phyloP scores from a whole-genome alignment of 2,113 vertebrate species.

The Salvelinus fontinalis region DNA sequence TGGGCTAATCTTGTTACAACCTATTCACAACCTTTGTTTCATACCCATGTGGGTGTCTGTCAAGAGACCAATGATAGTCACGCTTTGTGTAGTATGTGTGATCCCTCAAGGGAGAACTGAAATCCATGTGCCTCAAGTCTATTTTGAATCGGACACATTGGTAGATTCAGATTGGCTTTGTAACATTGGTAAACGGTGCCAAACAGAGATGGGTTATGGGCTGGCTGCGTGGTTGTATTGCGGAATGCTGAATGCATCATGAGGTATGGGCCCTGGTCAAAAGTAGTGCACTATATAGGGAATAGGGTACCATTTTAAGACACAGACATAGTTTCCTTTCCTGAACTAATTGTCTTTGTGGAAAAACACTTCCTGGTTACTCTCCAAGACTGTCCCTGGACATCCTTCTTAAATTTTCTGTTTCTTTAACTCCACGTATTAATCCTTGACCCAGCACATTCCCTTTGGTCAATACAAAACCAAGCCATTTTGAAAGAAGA shows the following conservation, averaged over 20 bases:
- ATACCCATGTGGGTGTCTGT: not conserved
- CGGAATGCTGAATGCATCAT: constrained; percentile 49
- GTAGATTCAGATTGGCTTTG: too few relatives aligned
- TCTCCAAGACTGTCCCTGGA: constrained; percentile 60
- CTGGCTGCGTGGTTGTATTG: constrained; percentile 32
- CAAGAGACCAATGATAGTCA: not conserved
- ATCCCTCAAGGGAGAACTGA: not conserved
- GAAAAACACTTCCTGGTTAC: constrained; percentile 72
- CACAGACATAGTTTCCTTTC: constrained; percentile 1
- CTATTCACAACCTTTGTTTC: not conserved
- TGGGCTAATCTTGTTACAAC: not conserved
- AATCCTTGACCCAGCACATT: constrained; percentile 26
- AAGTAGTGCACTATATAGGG: too few relatives aligned
- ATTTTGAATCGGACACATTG: constrained; percentile 3
- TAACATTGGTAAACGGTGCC: constrained; percentile 49
- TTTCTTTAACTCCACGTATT: constrained; percentile 26
- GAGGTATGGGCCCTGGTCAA: not conserved
- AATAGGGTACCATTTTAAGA: too few relatives aligned
- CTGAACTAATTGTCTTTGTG: constrained; percentile 61
- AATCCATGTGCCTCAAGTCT: not conserved
- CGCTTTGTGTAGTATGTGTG: not conserved
- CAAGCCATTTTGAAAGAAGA: constrained; percentile 11
- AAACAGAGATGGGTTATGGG: constrained; percentile 52
- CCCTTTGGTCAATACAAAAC: constrained; percentile 12
- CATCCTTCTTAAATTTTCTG: constrained; percentile 46